Base-by-base conservation (phyloP, 37 sponge, comb jelly and placozoan genomes). In the Cliona cf. orientalis region DNA sequence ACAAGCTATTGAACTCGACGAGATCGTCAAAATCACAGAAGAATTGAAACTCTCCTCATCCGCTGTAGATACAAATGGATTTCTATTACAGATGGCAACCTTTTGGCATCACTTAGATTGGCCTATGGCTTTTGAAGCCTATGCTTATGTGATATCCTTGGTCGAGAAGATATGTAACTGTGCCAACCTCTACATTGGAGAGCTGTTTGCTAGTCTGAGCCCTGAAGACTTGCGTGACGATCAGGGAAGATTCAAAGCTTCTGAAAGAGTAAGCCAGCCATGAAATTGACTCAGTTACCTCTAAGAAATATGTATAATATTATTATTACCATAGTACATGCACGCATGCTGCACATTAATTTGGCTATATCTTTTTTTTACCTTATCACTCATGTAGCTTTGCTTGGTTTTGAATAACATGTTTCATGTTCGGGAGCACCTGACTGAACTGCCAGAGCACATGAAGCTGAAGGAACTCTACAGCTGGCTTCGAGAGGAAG, bases 361-460 rank as follows among this genome's bases (percentile, higher is more conserved):
- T n/a, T n/a, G n/a, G n/a, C n/a, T n/a, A n/a, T n/a, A n/a, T n/a
- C n/a, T n/a, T n/a, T n/a, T n/a, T n/a, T n/a, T n/a, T n/a, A n/a
- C n/a, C n/a, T n/a, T n/a, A n/a, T n/a, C n/a, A n/a, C 25, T 28
- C 58, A 44, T 58, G 14, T 31, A 86, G 75, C 74, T 86, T 53
- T 71, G 87, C 45, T 63, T 86, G 0, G 58, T 57, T 0, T 53
- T 86, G 33, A 86, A 86, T 66, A 86, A 86, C 39, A 86, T 86
- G 49, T 29, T 46, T 21, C 87, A 86, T 42, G 37, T 86, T 5
- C 58, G 44, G 17, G 33, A 38, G 7, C 58, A 53, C 1, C 31
- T 86, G 26, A 21, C 7, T 11, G 3, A 62, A 21, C 79, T 79
- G 38, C 40, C 42, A 1, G 74, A 71, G n/a, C 41, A 79, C 55